A percentile compares a stretch with the other conserved stretches of the same genome.
phyloP scores from a whole-genome alignment of 1,140 invertebrate species.

The Drosophila navojoa region DNA sequence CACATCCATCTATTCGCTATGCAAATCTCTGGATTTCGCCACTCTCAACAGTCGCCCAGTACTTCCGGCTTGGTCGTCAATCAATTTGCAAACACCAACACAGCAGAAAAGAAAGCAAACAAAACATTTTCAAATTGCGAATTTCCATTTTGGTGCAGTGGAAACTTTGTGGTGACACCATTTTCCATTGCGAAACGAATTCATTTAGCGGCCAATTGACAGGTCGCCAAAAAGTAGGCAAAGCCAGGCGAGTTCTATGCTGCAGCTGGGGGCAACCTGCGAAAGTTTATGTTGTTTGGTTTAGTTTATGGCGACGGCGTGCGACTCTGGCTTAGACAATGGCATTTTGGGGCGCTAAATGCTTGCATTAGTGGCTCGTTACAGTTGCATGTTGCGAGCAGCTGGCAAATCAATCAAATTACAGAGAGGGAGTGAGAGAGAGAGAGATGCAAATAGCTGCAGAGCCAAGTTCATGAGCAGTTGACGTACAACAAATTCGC shows the following conservation, averaged over 20 bases:
- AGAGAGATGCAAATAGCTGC: conserved; percentile 24
- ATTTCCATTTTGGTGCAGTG: conserved; percentile 42
- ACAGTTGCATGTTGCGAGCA: conserved; percentile 71
- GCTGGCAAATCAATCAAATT: conserved; percentile 78
- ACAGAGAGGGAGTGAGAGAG: conserved; percentile 11
- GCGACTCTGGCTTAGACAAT: conserved; percentile 15
- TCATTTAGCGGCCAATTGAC: conserved; percentile 55
- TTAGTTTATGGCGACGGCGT: neutral
- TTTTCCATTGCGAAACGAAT: conserved; percentile 39
- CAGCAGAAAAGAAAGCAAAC: too few species aligned
- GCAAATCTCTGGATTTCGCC: neutral
- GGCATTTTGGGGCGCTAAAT: conserved; percentile 62
- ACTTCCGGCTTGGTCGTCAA: conserved; percentile 46
- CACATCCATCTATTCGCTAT: neutral
- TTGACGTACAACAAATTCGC: neutral
- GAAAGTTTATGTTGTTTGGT: conserved; percentile 11
- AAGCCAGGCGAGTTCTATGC: conserved; percentile 24
- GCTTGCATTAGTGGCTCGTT: conserved; percentile 77
- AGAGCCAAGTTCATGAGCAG: conserved; percentile 58
- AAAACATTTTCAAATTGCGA: conserved; percentile 35
- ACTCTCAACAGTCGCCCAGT: neutral
- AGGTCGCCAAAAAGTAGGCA: conserved; percentile 33
- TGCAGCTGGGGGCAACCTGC: conserved; percentile 4
- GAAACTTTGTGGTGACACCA: conserved; percentile 55
- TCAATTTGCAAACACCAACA: conserved; percentile 39